Conservation (phyloP, 1,140 invertebrate genomes). For the Rhyzopertha dominica region DNA sequence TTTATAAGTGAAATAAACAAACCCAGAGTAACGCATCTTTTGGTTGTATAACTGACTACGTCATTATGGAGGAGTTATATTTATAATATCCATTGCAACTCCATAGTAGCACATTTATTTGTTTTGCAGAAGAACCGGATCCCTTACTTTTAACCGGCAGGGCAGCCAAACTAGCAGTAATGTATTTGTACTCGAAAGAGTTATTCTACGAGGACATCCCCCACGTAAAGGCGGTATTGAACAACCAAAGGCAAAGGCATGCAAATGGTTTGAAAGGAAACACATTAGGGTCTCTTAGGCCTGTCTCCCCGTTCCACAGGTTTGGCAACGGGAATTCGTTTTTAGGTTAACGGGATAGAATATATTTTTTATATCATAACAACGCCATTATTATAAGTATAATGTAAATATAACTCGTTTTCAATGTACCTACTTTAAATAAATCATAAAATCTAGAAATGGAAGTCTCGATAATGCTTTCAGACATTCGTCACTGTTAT, state of each 20-base stretch:
- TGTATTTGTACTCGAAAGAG: constrained; percentile 40
- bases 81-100: background rate
- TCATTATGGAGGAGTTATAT: constrained; percentile 1
- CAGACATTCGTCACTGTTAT: background rate
- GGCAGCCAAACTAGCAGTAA: constrained; percentile 28
- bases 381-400: background rate
- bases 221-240: constrained; percentile 54
- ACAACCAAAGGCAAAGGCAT: constrained; percentile 54
- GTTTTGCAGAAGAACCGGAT: constrained; percentile 37
- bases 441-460: background rate
- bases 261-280: constrained; percentile 54
- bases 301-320: constrained; percentile 53
- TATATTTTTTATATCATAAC: constrained; percentile 7
- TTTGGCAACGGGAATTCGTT: too few species aligned
- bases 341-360: too few species aligned
- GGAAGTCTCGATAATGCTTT: background rate
- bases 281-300: constrained; percentile 54
- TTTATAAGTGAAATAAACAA: too few species aligned
- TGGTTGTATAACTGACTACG: background rate
- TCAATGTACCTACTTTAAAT: background rate
- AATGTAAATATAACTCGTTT: background rate
- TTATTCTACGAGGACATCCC: constrained; percentile 60
- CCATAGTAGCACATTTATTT: constrained; percentile 6
- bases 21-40: background rate
- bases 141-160: constrained; percentile 33